Conservation (phyloP, 1,140 invertebrate genomes). For the Brachionus calyciflorus region DNA sequence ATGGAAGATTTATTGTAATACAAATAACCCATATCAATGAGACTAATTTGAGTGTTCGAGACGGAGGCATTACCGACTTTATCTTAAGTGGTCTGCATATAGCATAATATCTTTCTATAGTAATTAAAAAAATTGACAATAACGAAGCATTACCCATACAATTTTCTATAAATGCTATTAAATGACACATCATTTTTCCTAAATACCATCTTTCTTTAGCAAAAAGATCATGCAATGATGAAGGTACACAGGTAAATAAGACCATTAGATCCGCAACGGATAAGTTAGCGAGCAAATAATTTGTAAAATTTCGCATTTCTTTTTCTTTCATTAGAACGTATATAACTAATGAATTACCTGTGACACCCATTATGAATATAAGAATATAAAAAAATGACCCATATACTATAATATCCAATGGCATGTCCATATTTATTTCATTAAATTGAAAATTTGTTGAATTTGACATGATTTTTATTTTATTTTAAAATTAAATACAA, state of each 20-base stretch:
- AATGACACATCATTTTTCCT: slow-evolving; percentile 52
- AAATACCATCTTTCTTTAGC: slow-evolving; percentile 52
- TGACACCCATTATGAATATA: slow-evolving; percentile 78
- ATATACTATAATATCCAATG: slow-evolving; percentile 76
- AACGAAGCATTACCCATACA: slow-evolving; percentile 26
- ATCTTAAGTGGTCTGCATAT: slow-evolving; percentile 37
- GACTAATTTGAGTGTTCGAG: slow-evolving; percentile 22
- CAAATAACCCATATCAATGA: slow-evolving; percentile 28
- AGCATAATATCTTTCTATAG: slow-evolving; percentile 27
- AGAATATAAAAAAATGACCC: slow-evolving; percentile 76
- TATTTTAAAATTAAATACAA: too few relatives aligned
- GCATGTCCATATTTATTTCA: too few relatives aligned
- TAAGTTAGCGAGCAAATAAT: slow-evolving; percentile 72
- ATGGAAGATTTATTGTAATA: slow-evolving; percentile 32
- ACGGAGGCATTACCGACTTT: slow-evolving; percentile 40
- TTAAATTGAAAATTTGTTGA: too few relatives aligned
- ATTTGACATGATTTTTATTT: too few relatives aligned
- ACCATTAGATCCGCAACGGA: slow-evolving; percentile 52
- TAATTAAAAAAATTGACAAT: slow-evolving; percentile 30
- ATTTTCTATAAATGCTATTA: slow-evolving; percentile 39
- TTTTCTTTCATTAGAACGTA: slow-evolving; percentile 83
- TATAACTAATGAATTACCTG: slow-evolving; percentile 84
- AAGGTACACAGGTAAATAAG: slow-evolving; percentile 51
- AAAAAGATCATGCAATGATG: slow-evolving; percentile 51
- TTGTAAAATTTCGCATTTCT: slow-evolving; percentile 88